A percentile compares a stretch with the other conserved stretches of the same genome.
Conservation (phyloP, 2,797 vertebrate genomes). For the Microcaecilia unicolor region DNA sequence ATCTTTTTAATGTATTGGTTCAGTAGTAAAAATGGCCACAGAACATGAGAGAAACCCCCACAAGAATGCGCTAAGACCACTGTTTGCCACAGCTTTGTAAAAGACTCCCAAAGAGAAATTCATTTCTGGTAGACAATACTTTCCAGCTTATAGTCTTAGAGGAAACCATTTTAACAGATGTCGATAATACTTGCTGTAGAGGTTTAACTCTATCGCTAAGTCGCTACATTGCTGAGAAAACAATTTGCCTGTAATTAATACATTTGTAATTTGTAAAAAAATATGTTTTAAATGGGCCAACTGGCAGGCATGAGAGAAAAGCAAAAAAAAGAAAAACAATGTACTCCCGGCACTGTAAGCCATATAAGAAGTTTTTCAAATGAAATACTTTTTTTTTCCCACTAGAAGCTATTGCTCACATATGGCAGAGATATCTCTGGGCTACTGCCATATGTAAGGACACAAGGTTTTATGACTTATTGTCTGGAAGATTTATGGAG, state of each 20-base stretch:
- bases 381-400: neutral
- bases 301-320: neutral
- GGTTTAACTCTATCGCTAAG: neutral
- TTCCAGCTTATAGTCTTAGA: too few relatives aligned
- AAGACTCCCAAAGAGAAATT: too few relatives aligned
- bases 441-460: constrained; percentile 69
- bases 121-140: too few relatives aligned
- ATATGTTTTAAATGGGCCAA: constrained; percentile 1
- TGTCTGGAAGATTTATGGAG: constrained; percentile 81
- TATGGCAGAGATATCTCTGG: constrained; percentile 47
- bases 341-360: constrained; percentile 5
- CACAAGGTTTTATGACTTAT: constrained; percentile 71
- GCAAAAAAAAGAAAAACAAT: neutral
- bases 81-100: too few relatives aligned
- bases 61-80: too few relatives aligned
- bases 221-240: constrained; percentile 19
- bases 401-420: constrained; percentile 37
- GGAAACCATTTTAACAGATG: too few relatives aligned
- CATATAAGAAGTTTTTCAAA: constrained; percentile 19
- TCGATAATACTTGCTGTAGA: too few relatives aligned
- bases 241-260: constrained; percentile 26
- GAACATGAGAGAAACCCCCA: too few relatives aligned
- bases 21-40: too few relatives aligned
- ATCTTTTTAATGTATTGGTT: too few relatives aligned
- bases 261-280: constrained; percentile 12